Base-by-base conservation (phyloP, 2,113 vertebrate genomes). In the Ophiodon elongatus region DNA sequence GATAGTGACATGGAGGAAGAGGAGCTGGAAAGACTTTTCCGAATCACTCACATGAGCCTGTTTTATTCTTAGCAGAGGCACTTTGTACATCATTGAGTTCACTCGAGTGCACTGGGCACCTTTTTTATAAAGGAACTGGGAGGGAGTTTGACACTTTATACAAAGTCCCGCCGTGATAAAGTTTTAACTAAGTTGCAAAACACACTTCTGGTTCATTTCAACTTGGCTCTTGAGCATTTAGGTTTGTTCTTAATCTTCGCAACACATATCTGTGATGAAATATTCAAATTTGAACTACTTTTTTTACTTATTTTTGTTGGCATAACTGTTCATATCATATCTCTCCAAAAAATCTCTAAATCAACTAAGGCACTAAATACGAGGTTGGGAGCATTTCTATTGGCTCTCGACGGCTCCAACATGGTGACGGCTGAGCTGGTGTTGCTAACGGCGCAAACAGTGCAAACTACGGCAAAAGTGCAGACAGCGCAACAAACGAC, bases 1-100 rank as follows among this genome's bases (percentile, higher is more conserved):
- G 94, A 92, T 94, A 85, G 88, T 90, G 88, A 85, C 76, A 88
- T 31, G 82, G 81, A 92, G 93, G 90, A 94, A 93, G 89, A 90
- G 56, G 56, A 91, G 89, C 82, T 39, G 76, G 65, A 72, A 82
- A 56, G 69, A 25, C 72, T 60, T 75, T 82, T 88, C 45, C 45
- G 54, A 76, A 78, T 84, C 84, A 11, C 82, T 92, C 87, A 86
- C 90, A 85, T 82, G 79, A 91, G 88, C 85, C 39, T 11, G 43
- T 68, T 88, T 92, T 92, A 93, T 93, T 94, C 88, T 92, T 92
- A 87, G 82, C 77, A 29, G 64, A 31, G 59, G 37, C 54, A 14
- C 65, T 80, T 73, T 69, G 73, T 63, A 67, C 80, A 76, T 82
- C 62, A 21, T 2, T 0, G 78, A 82, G 91, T 89, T 93, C 69